phyloP scores from a whole-genome alignment of 2,888 invertebrate species.

The Hirtodrosophila duncani region DNA sequence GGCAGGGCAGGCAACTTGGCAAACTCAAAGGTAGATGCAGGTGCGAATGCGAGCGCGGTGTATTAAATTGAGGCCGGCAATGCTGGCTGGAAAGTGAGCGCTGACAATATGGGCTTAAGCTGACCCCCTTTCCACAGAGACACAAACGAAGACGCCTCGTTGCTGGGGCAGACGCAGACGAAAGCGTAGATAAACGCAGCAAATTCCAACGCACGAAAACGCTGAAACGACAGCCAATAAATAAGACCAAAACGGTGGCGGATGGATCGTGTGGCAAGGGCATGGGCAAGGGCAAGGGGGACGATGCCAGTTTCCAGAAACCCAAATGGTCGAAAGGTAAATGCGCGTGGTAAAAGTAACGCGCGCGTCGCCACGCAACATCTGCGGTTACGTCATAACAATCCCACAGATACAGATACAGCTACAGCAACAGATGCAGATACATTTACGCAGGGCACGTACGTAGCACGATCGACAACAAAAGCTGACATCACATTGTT shows the following conservation, averaged over 20 bases:
- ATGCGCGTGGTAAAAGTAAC: slow-evolving; percentile 31
- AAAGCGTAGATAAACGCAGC: slow-evolving; percentile 1
- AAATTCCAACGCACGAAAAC: slow-evolving; percentile 27
- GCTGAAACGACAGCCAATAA: slow-evolving; percentile 38
- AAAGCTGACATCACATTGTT: slow-evolving; percentile 6
- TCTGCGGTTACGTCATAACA: slow-evolving; percentile 35
- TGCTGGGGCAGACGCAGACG: slow-evolving; percentile 1
- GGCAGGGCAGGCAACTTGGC: too few species aligned
- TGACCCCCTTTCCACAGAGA: too few species aligned
- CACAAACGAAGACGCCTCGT: too few species aligned
- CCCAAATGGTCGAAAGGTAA: not conserved
- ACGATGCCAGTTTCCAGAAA: too few species aligned
- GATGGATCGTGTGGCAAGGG: not conserved
- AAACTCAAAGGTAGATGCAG: too few species aligned
- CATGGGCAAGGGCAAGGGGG: not conserved
- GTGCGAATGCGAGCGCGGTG: too few species aligned
- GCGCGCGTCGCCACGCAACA: not conserved
- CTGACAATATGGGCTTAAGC: too few species aligned
- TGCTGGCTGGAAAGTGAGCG: too few species aligned
- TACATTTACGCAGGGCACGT: not conserved
- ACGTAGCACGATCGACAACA: slow-evolving; percentile 4
- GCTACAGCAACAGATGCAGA: not conserved
- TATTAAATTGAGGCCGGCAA: too few species aligned
- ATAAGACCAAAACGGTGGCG: slow-evolving; percentile 14
- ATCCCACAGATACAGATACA: slow-evolving; percentile 34